These are phyloP conservation scores for Hoplodrina ambigua DNA, from an alignment of 2,888 invertebrate species.

Conservation along the genomic window DNA sequence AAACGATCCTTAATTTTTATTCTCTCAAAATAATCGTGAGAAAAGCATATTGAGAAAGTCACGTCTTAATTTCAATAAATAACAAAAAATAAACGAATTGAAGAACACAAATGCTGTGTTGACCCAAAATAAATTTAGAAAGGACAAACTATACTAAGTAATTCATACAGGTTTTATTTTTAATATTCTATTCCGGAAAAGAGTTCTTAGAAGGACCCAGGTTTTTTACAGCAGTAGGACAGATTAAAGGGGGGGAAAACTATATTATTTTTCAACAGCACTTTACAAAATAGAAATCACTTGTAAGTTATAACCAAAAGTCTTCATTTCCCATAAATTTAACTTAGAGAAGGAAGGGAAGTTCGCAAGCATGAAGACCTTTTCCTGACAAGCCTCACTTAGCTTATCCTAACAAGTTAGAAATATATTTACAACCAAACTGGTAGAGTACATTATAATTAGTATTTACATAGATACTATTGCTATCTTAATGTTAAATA, in stretches of 20 bases:
- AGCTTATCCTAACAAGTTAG: neutral
- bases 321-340: neutral
- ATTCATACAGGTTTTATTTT: too few relatives aligned
- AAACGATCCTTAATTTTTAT: constrained; percentile 4
- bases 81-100: too few relatives aligned
- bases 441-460: neutral
- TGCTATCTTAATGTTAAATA: constrained; percentile 8
- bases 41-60: too few relatives aligned
- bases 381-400: constrained; percentile 1
- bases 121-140: neutral
- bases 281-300: too few relatives aligned
- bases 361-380: constrained; percentile 1
- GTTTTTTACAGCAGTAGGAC: too few relatives aligned
- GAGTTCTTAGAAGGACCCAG: too few relatives aligned
- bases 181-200: too few relatives aligned
- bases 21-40: neutral
- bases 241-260: too few relatives aligned
- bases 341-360: neutral
- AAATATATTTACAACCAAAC: constrained; percentile 8
- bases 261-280: too few relatives aligned
- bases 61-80: too few relatives aligned
- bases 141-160: too few relatives aligned
- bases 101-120: neutral
- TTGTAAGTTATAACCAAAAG: neutral
- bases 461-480: constrained; percentile 11